phyloP scores from a whole-genome alignment of 2,888 invertebrate genomes.

The Clostera curtula region DNA sequence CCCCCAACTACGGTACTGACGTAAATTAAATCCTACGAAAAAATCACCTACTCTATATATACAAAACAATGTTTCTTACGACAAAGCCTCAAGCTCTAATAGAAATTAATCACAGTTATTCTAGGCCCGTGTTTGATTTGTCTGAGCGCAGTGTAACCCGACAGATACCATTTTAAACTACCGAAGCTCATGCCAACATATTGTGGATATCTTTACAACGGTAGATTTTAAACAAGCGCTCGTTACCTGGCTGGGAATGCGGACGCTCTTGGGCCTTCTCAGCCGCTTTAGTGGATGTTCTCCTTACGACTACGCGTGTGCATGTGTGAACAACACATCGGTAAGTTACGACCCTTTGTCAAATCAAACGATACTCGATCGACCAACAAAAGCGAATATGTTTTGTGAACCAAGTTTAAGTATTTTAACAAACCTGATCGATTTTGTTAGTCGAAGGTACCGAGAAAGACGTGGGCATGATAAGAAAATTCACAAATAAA shows the following conservation, averaged over 20 bases:
- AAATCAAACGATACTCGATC: conserved; percentile 43
- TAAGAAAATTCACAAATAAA: conserved; percentile 51
- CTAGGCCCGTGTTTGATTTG: conserved; percentile 21
- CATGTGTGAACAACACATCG: conserved; percentile 74
- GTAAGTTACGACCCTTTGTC: conserved; percentile 55
- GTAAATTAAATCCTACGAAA: conserved; percentile 27
- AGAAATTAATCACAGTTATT: conserved; percentile 25
- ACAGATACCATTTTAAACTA: conserved; percentile 45
- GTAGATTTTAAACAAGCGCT: conserved; percentile 58
- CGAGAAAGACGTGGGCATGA: conserved; percentile 36
- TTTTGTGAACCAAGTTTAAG: conserved; percentile 3
- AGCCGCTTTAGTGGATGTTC: conserved; percentile 75
- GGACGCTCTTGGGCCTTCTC: conserved; percentile 75
- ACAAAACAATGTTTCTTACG: conserved; percentile 11
- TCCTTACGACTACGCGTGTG: conserved; percentile 75
- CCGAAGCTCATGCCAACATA: conserved; percentile 64
- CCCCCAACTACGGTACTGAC: conserved; percentile 38
- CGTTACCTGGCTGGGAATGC: conserved; percentile 75
- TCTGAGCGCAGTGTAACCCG: conserved; percentile 58
- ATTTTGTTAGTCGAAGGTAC: conserved; percentile 48
- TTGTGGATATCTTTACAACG: conserved; percentile 50
- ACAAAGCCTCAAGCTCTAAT: conserved; percentile 23
- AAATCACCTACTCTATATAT: conserved; percentile 7
- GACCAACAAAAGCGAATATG: conserved; percentile 33
- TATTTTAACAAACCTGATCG: conserved; percentile 2